These are phyloP conservation scores for Melanchra persicariae DNA, from an alignment of 2,888 invertebrate species.

Conservation along the genomic window DNA sequence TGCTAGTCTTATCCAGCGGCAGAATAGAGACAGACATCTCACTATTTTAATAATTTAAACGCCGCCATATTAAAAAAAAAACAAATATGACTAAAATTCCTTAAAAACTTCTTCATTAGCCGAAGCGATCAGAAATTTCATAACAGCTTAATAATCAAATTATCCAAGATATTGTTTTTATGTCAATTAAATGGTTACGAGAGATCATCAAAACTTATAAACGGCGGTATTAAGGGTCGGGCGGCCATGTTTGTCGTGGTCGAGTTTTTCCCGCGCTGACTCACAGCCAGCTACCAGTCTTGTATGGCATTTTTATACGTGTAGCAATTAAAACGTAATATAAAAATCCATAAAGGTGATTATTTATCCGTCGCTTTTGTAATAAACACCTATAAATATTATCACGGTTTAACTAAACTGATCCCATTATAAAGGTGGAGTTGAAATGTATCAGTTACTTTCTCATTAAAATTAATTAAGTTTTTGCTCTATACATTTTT, in stretches of 20 bases:
- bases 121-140: constrained; percentile 16
- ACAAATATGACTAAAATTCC: not conserved
- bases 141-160: constrained; percentile 39
- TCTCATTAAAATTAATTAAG: constrained; percentile 36
- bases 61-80: not conserved
- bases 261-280: constrained; percentile 74
- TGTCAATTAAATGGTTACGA: constrained; percentile 30
- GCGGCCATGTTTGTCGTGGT: constrained; percentile 58
- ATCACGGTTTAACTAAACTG: constrained; percentile 37
- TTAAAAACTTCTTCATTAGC: constrained; percentile 36
- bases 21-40: not conserved
- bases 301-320: constrained; percentile 52
- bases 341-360: constrained; percentile 38
- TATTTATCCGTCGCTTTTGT: constrained; percentile 38
- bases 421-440: constrained; percentile 45
- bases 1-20: constrained; percentile 6
- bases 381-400: constrained; percentile 47
- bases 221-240: constrained; percentile 25
- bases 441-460: constrained; percentile 36
- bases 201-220: constrained; percentile 40
- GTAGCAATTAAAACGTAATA: constrained; percentile 55
- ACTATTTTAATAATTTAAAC: not conserved
- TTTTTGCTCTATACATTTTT: not conserved
- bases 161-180: constrained; percentile 32
- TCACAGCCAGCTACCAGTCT: constrained; percentile 67